A percentile compares a stretch with the other conserved stretches of the same genome.
phyloP scores from a whole-genome alignment of 1,140 invertebrate species.

The Batillaria attramentaria region DNA sequence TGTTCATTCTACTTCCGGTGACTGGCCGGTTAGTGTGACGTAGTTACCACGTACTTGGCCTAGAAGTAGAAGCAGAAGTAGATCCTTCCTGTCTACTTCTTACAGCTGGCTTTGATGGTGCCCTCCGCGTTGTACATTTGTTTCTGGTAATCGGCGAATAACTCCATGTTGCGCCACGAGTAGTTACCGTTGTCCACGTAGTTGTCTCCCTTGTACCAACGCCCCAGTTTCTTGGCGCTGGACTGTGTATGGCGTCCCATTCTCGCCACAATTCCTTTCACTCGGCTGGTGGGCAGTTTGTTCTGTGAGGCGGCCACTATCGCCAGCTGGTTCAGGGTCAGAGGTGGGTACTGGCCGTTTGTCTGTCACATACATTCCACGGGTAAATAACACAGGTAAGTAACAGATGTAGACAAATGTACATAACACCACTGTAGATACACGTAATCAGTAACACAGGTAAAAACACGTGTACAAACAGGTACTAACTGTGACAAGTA shows the following conservation, averaged over 20 bases:
- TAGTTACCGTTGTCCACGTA: slow-evolving; percentile 42
- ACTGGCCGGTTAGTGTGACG: not conserved
- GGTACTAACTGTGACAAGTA: no score
- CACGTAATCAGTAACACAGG: not conserved
- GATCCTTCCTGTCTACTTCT: slow-evolving; percentile 17
- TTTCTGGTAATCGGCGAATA: slow-evolving; percentile 41
- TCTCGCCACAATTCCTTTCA: slow-evolving; percentile 34
- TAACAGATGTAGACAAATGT: no score
- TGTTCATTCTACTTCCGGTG: not conserved
- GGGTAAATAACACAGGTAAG: not conserved
- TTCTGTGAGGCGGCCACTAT: slow-evolving; percentile 37
- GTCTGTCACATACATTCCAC: not conserved
- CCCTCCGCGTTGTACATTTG: slow-evolving; percentile 37
- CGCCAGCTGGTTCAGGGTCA: slow-evolving; percentile 39
- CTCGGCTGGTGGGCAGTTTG: slow-evolving; percentile 34
- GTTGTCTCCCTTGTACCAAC: slow-evolving; percentile 39
- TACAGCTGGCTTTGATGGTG: slow-evolving; percentile 31
- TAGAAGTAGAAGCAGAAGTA: not conserved
- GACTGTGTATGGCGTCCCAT: slow-evolving; percentile 38
- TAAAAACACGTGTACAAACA: no score
- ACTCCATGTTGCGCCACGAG: slow-evolving; percentile 42
- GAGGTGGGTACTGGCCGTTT: slow-evolving; percentile 18
- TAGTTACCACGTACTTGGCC: not conserved
- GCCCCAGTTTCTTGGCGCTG: slow-evolving; percentile 35
- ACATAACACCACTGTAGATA: not conserved